Conservation (phyloP, 2,797 vertebrate species). For the Cirrhinus molitorella region DNA sequence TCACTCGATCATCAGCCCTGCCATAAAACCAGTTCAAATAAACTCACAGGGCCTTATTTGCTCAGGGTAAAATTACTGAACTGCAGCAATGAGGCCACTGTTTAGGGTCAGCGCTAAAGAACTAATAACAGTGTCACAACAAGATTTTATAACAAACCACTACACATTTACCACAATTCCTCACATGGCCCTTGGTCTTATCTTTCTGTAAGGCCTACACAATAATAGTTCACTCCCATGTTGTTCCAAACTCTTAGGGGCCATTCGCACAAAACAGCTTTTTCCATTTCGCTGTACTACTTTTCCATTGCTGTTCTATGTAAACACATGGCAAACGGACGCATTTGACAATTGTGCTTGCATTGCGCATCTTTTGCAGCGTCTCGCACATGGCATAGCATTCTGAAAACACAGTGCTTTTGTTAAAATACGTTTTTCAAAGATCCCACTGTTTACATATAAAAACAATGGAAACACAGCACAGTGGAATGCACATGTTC, state of each 20-base stretch:
- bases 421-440: neutral
- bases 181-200: slow-evolving; percentile 19
- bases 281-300: neutral
- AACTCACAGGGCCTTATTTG: slow-evolving; percentile 37
- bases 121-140: slow-evolving; percentile 19
- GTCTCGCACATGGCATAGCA: neutral
- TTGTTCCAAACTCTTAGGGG: neutral
- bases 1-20: slow-evolving; percentile 42
- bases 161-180: neutral
- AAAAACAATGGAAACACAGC: neutral
- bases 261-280: neutral
- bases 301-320: neutral
- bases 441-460: neutral
- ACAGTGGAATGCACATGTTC: neutral
- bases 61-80: slow-evolving; percentile 32
- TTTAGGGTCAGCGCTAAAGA: slow-evolving; percentile 17
- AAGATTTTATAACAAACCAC: slow-evolving; percentile 39
- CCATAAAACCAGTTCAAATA: slow-evolving; percentile 49
- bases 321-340: neutral
- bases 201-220: slow-evolving; percentile 3
- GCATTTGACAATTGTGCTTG: no score
- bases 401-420: neutral
- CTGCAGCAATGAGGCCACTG: slow-evolving; percentile 14
- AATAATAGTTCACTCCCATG: neutral
- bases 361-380: neutral